Percentiles rank a stretch among this genome's conserved stretches.
phyloP scores from a whole-genome alignment of 2,797 vertebrate genomes.

The Chiroxiphia lanceolata region DNA sequence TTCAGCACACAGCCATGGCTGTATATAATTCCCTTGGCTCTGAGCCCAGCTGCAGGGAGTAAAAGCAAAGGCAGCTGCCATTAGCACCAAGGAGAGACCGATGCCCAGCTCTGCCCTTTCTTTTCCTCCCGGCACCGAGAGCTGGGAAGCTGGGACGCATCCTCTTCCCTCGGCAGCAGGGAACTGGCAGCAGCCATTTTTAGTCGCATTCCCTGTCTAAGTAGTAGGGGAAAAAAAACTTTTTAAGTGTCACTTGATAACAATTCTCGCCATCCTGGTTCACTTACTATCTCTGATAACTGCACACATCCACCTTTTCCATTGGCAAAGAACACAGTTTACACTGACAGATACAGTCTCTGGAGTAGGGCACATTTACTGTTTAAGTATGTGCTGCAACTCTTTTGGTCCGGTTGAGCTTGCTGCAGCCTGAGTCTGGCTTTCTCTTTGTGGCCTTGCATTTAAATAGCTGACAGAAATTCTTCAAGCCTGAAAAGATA shows the following conservation, averaged over 20 bases:
- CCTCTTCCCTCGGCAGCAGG: constrained; percentile 41
- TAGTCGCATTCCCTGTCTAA: background rate
- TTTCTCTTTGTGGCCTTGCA: constrained; percentile 50
- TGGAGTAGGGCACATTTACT: background rate
- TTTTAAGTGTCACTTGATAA: background rate
- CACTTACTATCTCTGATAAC: accelerated
- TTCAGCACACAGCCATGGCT: background rate
- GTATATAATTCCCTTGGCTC: constrained; percentile 57
- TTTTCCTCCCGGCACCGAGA: background rate
- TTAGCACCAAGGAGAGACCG: constrained; percentile 48
- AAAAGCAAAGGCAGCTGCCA: constrained; percentile 54
- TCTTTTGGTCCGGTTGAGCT: background rate
- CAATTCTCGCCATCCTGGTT: background rate
- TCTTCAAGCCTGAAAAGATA: constrained; percentile 56
- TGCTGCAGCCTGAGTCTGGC: constrained; percentile 20
- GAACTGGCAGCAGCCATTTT: constrained; percentile 53
- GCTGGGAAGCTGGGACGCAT: constrained; percentile 57
- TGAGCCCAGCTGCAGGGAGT: constrained; percentile 36
- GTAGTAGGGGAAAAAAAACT: background rate
- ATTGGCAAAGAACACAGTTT: background rate
- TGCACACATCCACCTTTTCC: accelerated
- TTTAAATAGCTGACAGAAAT: constrained; percentile 62
- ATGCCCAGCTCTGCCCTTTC: constrained; percentile 62
- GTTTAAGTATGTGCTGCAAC: constrained; percentile 23
- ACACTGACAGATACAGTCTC: background rate